phyloP scores from a whole-genome alignment of 1,140 invertebrate genomes.

The Cyrtorhinus lividipennis region DNA sequence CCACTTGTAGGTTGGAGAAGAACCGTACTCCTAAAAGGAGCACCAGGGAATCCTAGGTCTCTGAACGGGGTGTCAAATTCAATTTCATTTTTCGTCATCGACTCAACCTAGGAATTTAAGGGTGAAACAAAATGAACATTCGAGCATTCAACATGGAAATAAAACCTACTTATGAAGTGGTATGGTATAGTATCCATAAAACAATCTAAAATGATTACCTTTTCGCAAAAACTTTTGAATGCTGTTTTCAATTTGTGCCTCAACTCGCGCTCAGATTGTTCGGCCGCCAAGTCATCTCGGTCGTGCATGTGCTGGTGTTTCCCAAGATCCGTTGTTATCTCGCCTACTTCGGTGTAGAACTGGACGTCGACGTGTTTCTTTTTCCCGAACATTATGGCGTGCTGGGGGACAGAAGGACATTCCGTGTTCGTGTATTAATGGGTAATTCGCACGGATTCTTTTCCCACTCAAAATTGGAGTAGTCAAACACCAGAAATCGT shows the following conservation, averaged over 20 bases:
- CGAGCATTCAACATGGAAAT: too few relatives aligned
- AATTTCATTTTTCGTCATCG: slow-evolving; percentile 89
- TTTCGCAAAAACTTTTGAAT: slow-evolving; percentile 97
- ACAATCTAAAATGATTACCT: slow-evolving; percentile 34
- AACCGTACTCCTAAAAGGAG: slow-evolving; percentile 92
- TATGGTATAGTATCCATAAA: too few relatives aligned
- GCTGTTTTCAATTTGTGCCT: slow-evolving; percentile 92
- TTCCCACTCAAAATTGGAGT: neutral
- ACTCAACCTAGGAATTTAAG: slow-evolving; percentile 56
- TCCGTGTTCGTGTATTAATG: too few relatives aligned
- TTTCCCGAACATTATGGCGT: slow-evolving; percentile 98
- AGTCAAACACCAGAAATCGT: too few relatives aligned
- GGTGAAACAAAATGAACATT: neutral
- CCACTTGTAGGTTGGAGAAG: slow-evolving; percentile 93
- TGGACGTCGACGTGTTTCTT: slow-evolving; percentile 99
- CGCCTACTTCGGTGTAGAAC: slow-evolving; percentile 99
- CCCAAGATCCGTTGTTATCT: slow-evolving; percentile 97
- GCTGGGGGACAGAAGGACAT: too few relatives aligned
- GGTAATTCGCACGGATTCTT: neutral
- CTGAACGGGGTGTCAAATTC: slow-evolving; percentile 98
- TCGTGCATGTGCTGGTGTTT: slow-evolving; percentile 99
- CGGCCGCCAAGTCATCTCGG: slow-evolving; percentile 93
- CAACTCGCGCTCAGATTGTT: slow-evolving; percentile 94
- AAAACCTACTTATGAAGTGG: too few relatives aligned
- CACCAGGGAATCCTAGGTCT: slow-evolving; percentile 93